A percentile compares a stretch with the other conserved stretches of the same genome.
phyloP scores from a whole-genome alignment of 2,888 invertebrate species.

The Alitta virens region DNA sequence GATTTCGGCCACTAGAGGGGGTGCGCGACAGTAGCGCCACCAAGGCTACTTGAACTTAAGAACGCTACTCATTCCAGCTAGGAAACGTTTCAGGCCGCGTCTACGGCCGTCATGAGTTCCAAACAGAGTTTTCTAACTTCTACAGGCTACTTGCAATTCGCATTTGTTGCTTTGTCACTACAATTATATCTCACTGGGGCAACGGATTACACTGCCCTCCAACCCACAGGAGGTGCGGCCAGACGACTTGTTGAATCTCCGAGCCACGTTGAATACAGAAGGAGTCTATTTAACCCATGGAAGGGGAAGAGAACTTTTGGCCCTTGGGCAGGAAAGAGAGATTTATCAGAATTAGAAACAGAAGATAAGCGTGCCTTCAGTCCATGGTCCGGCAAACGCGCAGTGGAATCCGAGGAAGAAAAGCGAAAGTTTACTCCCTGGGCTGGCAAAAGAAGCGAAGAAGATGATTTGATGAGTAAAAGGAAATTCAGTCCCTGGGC shows the following conservation, averaged over 20 bases:
- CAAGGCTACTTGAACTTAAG: neutral
- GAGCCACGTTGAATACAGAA: no score
- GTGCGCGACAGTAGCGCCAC: neutral
- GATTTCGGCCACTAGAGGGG: neutral
- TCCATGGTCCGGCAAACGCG: neutral
- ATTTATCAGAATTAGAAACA: neutral
- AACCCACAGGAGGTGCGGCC: no score
- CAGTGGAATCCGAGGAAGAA: neutral
- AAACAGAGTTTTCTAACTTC: no score
- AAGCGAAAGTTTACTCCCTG: slow-evolving; percentile 9
- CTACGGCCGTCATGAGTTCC: neutral
- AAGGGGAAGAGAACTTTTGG: neutral
- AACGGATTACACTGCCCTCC: neutral
- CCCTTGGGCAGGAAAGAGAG: slow-evolving; percentile 15
- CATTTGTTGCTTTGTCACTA: no score
- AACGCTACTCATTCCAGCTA: neutral
- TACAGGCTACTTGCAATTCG: no score
- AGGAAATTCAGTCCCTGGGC: slow-evolving; percentile 13
- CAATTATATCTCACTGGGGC: neutral
- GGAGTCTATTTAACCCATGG: neutral
- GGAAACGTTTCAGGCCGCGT: neutral
- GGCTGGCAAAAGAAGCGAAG: slow-evolving; percentile 4
- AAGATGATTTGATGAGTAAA: neutral
- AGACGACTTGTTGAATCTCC: no score
- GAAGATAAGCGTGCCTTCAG: neutral